Evolutionary conservation across 2,797 vertebrate species (phyloP).

Genomic region (Oryzias dopingdopingensis): DNA sequence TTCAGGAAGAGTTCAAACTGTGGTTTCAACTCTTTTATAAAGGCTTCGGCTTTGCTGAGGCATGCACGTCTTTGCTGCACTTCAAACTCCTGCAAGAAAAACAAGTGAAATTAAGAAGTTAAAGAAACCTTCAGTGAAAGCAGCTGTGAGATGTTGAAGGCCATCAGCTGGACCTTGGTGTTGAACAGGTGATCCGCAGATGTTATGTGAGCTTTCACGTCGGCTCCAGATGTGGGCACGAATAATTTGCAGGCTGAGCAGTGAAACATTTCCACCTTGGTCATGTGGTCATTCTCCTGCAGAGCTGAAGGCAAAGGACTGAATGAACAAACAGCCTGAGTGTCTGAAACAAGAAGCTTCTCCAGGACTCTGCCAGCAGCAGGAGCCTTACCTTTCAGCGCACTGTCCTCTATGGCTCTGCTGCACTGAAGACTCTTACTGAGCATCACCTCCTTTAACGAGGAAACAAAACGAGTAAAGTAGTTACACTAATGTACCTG

Average conservation of each 20-base stretch:
- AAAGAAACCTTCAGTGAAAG: neutral
- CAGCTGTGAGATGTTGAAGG: neutral
- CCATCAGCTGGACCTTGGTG: constrained; percentile 43
- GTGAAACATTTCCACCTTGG: constrained; percentile 65
- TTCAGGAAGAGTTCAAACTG: constrained; percentile 63
- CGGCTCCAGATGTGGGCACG: constrained; percentile 44
- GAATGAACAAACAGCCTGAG: neutral
- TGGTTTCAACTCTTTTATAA: constrained; percentile 60
- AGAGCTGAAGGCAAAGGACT: constrained; percentile 49
- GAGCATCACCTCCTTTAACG: constrained; percentile 59
- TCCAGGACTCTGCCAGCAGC: neutral
- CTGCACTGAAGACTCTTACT: constrained; percentile 56
- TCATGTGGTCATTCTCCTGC: constrained; percentile 68
- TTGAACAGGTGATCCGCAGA: constrained; percentile 61
- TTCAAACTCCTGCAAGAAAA: constrained; percentile 55
- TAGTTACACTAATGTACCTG: neutral
- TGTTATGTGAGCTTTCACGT: constrained; percentile 61
- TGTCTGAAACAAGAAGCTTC: neutral
- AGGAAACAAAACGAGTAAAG: neutral
- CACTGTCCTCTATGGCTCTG: constrained; percentile 48
- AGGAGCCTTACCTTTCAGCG: constrained; percentile 47
- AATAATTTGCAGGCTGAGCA: constrained; percentile 60
- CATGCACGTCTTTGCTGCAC: constrained; percentile 46
- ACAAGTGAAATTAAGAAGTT: neutral
- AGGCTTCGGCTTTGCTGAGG: constrained; percentile 57